Base-by-base conservation (phyloP, 2,888 invertebrate genomes). In the Tuberolachnus salignus region DNA sequence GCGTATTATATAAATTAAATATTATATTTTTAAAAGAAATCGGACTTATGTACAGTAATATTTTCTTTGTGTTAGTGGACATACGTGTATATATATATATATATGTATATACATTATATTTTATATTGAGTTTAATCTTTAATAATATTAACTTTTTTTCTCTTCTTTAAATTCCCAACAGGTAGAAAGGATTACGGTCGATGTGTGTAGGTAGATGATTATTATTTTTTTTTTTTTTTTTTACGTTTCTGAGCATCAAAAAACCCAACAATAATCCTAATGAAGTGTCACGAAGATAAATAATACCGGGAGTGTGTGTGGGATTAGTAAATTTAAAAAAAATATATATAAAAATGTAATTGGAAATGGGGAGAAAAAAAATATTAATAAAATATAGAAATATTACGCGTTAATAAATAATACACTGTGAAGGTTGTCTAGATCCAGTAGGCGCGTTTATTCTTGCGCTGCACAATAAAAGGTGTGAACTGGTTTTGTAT, bases 401-500 rank as follows among this genome's bases (percentile, higher is more conserved):
- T 75, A 67, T 34, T 78, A 78, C 59, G 67, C 59, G 59, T 78
- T 69, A 67, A 78, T 78, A 78, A 69, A 78, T 78, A 78, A 78
- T 78, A 67, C 75, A 49, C 67, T 69, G 78, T 42, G 78, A 78
- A 78, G 78, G 78, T 78, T 78, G 78, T 78, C 78, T 59, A 57
- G 75, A 67, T 75, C 67, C 75, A 75, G 75, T 75, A 75, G 75
- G 75, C 67, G 67, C 78, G 78, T 78, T 78, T 69, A 69, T 69
- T 78, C 78, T 78, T 69, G 59, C 59, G 67, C 78, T 59, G 67
- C 59, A 69, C 59, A 69, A 78, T 78, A 69, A 78, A 75, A 78
- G 78, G 78, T 78, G 78, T 78, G 78, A 78, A 78, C 78, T 78
- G 78, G 78, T 78, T 78, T 78, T 78, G 67, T 78, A 67, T 59